Evolutionary conservation across 2,888 invertebrate genomes (phyloP), one percentile per base, ranked within the genome.

Genomic region (Buathra laborator): DNA sequence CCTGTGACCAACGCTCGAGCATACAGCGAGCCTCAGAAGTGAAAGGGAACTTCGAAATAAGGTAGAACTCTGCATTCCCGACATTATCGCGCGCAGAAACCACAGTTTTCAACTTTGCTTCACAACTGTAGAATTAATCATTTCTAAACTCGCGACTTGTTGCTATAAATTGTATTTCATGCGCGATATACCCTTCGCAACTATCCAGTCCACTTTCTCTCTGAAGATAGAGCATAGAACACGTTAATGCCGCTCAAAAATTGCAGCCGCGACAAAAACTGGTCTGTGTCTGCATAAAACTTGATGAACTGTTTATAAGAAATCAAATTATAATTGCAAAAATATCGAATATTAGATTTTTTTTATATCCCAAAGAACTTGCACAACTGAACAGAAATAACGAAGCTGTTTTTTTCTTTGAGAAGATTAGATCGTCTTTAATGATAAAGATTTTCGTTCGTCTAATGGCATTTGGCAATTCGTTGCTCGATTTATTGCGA

Each of bases 21-120:
- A n/a, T 29, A 5, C n/a, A 32, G 29, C 32, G 59, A 62, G 29
- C 12, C 10, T 71, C 44, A 14, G 5, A n/a, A 24, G 2, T 32
- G 16, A 29, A 72, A 3, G 46, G n/a, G 16, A 46, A 62, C 24
- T 29, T 29, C 14, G 46, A 9, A 29, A n/a, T 7, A 16, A 4
- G 14, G 44, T 14, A 6, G 1, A 64, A 16, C 12, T 32, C 16
- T 3, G 29, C 44, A 46, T 62, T n/a, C 2, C n/a, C 12, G 3
- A 10, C 29, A 37, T 75, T 75, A 75, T 19, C 75, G 32, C 6
- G 48, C n/a, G 64, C 62, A 48, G 64, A 64, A 16, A 32, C 48
- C n/a, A 46, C 0, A 64, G 64, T 12, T 64, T 32, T 5, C 48
- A 16, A 24, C 46, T 29, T 10, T 48, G 46, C 62, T 37, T 7